Evolutionary conservation across 2,797 vertebrate genomes (phyloP).

Genomic region (Typhlichthys subterraneus): DNA sequence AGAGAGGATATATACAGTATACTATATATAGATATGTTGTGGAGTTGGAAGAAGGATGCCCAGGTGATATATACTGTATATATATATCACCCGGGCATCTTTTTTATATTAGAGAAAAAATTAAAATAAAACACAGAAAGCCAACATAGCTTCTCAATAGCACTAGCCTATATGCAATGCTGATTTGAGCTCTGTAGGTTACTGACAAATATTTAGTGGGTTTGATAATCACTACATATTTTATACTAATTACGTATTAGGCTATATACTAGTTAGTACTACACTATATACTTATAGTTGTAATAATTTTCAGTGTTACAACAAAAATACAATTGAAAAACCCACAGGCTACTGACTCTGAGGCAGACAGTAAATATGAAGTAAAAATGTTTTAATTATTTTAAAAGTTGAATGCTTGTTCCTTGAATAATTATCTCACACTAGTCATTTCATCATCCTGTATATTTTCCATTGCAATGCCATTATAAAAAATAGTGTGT

Average conservation of each 20-base stretch:
- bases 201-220: slow-evolving; percentile 1
- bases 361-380: neutral
- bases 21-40: too few relatives aligned
- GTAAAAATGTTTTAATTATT: neutral
- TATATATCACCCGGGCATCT: too few relatives aligned
- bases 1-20: too few relatives aligned
- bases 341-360: slow-evolving; percentile 8
- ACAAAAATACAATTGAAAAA: slow-evolving; percentile 40
- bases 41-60: too few relatives aligned
- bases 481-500: slow-evolving; percentile 18
- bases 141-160: too few relatives aligned
- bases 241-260: slow-evolving; percentile 4
- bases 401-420: too few relatives aligned
- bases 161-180: slow-evolving; percentile 29
- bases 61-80: too few relatives aligned
- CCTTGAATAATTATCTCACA: neutral
- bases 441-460: slow-evolving; percentile 22
- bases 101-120: too few relatives aligned
- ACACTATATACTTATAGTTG: neutral
- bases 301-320: slow-evolving; percentile 35
- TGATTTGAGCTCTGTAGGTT: slow-evolving; percentile 20
- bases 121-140: too few relatives aligned
- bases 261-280: too few relatives aligned
- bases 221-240: slow-evolving; percentile 51
- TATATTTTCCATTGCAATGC: slow-evolving; percentile 13